Percentiles rank a stretch among this genome's conserved stretches.
Evolutionary conservation across 2,888 invertebrate species (phyloP).

Genomic region (Drosophila anceps): DNA sequence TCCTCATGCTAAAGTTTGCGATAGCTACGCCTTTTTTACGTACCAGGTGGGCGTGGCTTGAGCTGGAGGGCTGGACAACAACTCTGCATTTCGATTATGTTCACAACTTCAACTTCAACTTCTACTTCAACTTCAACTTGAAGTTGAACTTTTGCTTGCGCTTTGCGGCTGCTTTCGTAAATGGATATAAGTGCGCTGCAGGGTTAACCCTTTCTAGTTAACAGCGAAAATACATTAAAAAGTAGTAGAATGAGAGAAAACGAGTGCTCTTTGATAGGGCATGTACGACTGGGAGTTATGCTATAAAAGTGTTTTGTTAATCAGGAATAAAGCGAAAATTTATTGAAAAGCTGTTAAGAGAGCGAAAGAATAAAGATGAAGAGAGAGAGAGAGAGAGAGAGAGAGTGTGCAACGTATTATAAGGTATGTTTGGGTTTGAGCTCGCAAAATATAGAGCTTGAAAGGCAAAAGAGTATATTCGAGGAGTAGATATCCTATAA

Average conservation of each 20-base stretch:
- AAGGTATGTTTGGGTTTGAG: too few species aligned
- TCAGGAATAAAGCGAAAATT: not conserved
- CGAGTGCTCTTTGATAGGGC: not conserved
- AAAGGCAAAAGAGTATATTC: too few species aligned
- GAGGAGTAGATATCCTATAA: too few species aligned
- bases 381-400: not conserved
- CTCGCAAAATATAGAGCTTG: too few species aligned
- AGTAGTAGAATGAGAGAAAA: not conserved
- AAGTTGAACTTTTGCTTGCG: slow-evolving; percentile 22
- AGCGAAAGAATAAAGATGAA: not conserved
- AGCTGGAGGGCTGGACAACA: slow-evolving; percentile 20
- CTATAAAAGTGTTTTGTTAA: not conserved
- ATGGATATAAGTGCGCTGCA: slow-evolving; percentile 51
- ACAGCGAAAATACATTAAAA: slow-evolving; percentile 57
- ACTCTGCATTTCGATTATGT: slow-evolving; percentile 22
- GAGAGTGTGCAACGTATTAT: too few species aligned
- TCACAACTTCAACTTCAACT: slow-evolving; percentile 15
- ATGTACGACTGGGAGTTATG: not conserved
- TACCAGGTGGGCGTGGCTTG: slow-evolving; percentile 7
- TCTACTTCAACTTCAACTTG: slow-evolving; percentile 5
- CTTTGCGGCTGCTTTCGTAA: slow-evolving; percentile 53
- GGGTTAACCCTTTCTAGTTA: slow-evolving; percentile 49
- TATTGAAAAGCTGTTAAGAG: not conserved
- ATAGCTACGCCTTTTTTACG: slow-evolving; percentile 23
- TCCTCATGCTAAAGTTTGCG: slow-evolving; percentile 16